phyloP scores from a whole-genome alignment of 2,113 vertebrate species.

The Formicarius rufipectus region DNA sequence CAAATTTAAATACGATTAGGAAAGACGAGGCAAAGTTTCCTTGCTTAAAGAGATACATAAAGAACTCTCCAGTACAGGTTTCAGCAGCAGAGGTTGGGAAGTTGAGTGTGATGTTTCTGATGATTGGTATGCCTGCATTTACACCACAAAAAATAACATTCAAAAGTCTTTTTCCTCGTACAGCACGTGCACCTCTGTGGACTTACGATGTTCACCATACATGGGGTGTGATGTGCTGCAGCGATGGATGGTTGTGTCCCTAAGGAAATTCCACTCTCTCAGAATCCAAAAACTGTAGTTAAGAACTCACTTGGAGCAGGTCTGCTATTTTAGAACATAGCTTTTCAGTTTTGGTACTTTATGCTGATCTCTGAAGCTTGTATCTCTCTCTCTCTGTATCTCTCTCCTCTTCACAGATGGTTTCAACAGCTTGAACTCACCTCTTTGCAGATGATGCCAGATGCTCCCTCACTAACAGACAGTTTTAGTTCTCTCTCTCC shows the following conservation, averaged over 20 bases:
- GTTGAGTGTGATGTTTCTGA: neutral
- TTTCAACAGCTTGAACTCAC: conserved; percentile 27
- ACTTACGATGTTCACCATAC: accelerated
- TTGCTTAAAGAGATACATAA: neutral
- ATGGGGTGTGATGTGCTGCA: neutral
- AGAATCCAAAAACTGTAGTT: neutral
- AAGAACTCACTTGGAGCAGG: neutral
- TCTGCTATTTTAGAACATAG: neutral
- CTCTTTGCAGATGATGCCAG: conserved; percentile 49
- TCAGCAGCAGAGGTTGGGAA: neutral
- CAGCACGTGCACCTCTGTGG: neutral
- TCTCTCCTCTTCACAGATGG: conserved; percentile 3
- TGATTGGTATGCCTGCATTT: neutral
- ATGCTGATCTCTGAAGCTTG: neutral
- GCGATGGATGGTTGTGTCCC: neutral
- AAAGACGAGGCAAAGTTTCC: neutral
- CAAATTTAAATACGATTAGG: neutral
- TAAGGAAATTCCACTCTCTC: neutral
- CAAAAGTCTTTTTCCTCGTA: neutral
- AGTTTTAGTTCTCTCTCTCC: neutral
- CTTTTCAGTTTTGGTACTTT: neutral
- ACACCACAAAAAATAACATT: neutral
- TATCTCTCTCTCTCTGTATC: neutral
- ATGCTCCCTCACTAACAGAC: neutral
- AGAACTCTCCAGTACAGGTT: accelerated